Base-by-base conservation (phyloP, 2,888 invertebrate genomes). In the Drosophila cracens region DNA sequence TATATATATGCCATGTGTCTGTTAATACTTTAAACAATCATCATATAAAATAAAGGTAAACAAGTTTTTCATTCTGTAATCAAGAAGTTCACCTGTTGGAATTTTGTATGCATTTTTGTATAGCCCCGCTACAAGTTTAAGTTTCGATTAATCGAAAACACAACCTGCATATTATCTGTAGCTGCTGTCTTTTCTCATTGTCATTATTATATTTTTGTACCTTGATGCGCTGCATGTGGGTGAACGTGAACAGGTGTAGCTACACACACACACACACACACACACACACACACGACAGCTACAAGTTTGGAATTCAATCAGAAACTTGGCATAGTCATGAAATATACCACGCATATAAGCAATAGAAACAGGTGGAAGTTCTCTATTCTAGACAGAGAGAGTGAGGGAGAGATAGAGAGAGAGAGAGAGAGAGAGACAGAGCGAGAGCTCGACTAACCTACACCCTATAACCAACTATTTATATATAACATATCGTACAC, bases 321-420 rank as follows among this genome's bases (percentile, higher is more conserved):
- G 27, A 33, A 72, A 72, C 69, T 71, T 74, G 31, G n/a, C 46
- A 36, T 66, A 43, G 49, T 75, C 58, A 57, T 58, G 40, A 31
- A 51, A 40, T 25, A 34, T 21, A 29, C 38, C 43, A 54, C 21
- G 27, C 46, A 48, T 25, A 16, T 16, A 25, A 34, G 43, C 8
- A 18, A 54, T 4, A 34, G 5, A 63, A 63, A 56, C 53, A 53
- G 53, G 33, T 34, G 53, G 21, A 21, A 16, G 52, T 31, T 31
- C 16, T 52, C 13, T 33, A 21, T 21, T 21, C 16, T 16, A 7
- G 7, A 21, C 13, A 21, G 21, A n/a, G n/a, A 10, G 29, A 13
- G 27, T 18, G 18, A 27, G 27, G 4, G 18, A 49, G 36, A 6
- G 34, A 34, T 4, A 6, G 16, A 34, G 33, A 10, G 11, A 31